These are phyloP conservation scores for Sphaerophoria taeniata DNA, from an alignment of 2,888 invertebrate genomes.

Conservation along the genomic window DNA sequence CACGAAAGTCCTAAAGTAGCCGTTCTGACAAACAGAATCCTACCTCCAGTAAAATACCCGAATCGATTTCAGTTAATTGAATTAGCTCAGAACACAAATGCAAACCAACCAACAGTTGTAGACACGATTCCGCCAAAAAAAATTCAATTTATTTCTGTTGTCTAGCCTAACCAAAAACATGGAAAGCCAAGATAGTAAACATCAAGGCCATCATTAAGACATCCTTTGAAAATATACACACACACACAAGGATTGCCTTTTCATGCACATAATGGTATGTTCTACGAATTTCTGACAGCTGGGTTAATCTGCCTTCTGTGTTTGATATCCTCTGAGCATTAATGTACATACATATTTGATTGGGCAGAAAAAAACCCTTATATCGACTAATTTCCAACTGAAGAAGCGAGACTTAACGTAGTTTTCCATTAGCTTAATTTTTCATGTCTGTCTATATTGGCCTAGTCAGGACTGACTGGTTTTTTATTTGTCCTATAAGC, in stretches of 20 bases:
- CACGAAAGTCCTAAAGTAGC: neutral
- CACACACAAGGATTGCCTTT: constrained; percentile 16
- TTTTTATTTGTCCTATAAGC: neutral
- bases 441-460: neutral
- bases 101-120: constrained; percentile 22
- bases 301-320: constrained; percentile 28
- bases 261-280: constrained; percentile 4
- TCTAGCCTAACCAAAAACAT: constrained; percentile 8
- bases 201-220: constrained; percentile 13
- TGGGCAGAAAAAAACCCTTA: neutral
- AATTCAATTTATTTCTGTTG: constrained; percentile 5
- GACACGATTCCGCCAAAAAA: constrained; percentile 46
- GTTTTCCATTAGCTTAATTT: neutral
- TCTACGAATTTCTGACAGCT: neutral
- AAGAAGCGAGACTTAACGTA: neutral
- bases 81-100: constrained; percentile 21
- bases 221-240: constrained; percentile 20
- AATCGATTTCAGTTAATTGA: constrained; percentile 54
- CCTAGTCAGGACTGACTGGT: no score
- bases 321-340: constrained; percentile 6
- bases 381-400: constrained; percentile 12
- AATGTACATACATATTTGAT: constrained; percentile 8
- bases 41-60: neutral
- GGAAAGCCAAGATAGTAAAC: constrained; percentile 27
- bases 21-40: neutral